A percentile compares a stretch with the other conserved stretches of the same genome.
These are phyloP conservation scores for Leptopilina syphax DNA, from an alignment of 2,888 invertebrate species.

Conservation along the genomic window DNA sequence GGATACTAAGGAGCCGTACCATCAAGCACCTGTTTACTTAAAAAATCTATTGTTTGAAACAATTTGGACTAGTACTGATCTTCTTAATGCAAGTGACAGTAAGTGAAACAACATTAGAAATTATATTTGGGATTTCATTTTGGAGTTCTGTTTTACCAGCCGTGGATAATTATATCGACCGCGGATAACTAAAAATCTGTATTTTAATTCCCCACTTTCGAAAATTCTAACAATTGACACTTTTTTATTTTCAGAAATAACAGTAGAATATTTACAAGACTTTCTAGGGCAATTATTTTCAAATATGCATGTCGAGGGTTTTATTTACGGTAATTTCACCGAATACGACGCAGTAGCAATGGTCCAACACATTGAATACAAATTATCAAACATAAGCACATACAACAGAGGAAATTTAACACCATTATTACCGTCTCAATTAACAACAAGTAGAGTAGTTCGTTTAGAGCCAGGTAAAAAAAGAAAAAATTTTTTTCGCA, in stretches of 20 bases:
- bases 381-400: conserved; percentile 75
- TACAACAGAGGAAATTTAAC: conserved; percentile 61
- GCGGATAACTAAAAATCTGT: too few species aligned
- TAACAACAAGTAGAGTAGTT: too few species aligned
- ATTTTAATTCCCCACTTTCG: too few species aligned
- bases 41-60: conserved; percentile 89
- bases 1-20: conserved; percentile 93
- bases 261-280: conserved; percentile 86
- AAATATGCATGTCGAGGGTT: conserved; percentile 91
- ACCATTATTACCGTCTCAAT: conserved; percentile 83
- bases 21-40: conserved; percentile 92
- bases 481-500: conserved; percentile 85
- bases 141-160: too few species aligned
- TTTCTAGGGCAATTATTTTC: conserved; percentile 90
- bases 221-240: background rate
- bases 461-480: background rate
- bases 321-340: conserved; percentile 93
- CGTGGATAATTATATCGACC: background rate
- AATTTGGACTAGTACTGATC: conserved; percentile 93
- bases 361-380: conserved; percentile 79
- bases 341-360: conserved; percentile 82
- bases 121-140: too few species aligned
- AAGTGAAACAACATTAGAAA: conserved; percentile 55
- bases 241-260: conserved; percentile 82
- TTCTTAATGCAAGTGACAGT: conserved; percentile 89